These are phyloP conservation scores for Drosophila gaucha DNA, from an alignment of 2,888 invertebrate species.

Conservation along the genomic window DNA sequence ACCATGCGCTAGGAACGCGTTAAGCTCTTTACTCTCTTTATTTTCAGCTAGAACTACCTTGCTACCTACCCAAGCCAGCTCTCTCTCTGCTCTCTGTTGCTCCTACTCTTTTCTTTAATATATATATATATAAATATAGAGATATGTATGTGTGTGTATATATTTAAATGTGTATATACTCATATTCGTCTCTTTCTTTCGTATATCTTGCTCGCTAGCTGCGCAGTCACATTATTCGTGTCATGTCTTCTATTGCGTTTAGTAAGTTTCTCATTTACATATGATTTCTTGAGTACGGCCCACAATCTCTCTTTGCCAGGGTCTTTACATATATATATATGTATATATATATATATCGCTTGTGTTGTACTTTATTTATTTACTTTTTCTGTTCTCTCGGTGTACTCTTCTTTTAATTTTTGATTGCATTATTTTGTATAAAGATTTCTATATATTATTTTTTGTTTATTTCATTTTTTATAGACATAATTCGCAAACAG, in stretches of 20 bases:
- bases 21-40: conserved; percentile 35
- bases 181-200: conserved; percentile 28
- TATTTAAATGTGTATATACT: too few species aligned
- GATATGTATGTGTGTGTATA: too few species aligned
- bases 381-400: conserved; percentile 1
- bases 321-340: too few species aligned
- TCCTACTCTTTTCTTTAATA: not conserved
- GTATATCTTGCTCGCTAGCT: conserved; percentile 39
- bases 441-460: conserved; percentile 48
- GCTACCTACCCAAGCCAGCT: conserved; percentile 4
- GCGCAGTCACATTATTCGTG: conserved; percentile 38
- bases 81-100: conserved; percentile 22
- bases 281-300: conserved; percentile 18
- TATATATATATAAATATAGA: conserved; percentile 3
- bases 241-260: conserved; percentile 43
- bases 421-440: conserved; percentile 51
- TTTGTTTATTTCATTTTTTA: conserved; percentile 73
- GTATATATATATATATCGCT: not conserved
- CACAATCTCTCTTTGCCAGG: conserved; percentile 1
- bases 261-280: conserved; percentile 47
- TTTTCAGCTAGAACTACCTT: conserved; percentile 28
- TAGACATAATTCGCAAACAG: conserved; percentile 85
- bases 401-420: conserved; percentile 11
- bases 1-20: conserved; percentile 33
- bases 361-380: not conserved